These are phyloP conservation scores for Merluccius polli DNA, from an alignment of 2,797 vertebrate species.

Conservation along the genomic window DNA sequence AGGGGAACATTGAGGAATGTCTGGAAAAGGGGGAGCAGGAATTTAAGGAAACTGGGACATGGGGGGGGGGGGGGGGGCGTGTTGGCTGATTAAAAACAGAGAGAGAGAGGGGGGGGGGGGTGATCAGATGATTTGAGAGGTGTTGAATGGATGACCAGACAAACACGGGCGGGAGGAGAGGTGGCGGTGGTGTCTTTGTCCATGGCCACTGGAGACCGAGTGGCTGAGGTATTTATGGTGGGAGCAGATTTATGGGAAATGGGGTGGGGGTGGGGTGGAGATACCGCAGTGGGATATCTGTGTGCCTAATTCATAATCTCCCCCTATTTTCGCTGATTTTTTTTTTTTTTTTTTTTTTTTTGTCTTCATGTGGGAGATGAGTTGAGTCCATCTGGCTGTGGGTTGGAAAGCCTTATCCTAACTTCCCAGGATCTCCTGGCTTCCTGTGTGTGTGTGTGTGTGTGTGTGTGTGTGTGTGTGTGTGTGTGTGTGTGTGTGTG, in stretches of 20 bases:
- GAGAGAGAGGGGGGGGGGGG: slow-evolving; percentile 34
- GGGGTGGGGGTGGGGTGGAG: slow-evolving; percentile 9
- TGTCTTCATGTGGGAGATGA: slow-evolving; percentile 61
- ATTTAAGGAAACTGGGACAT: slow-evolving; percentile 55
- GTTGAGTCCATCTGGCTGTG: slow-evolving; percentile 64
- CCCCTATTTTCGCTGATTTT: too few relatives aligned
- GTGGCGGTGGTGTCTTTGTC: slow-evolving; percentile 43
- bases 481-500: slow-evolving; percentile 7
- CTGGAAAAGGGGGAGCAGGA: slow-evolving; percentile 53
- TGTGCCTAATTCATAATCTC: not conserved
- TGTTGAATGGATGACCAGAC: slow-evolving; percentile 48
- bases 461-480: slow-evolving; percentile 6
- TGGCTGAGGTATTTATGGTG: slow-evolving; percentile 52
- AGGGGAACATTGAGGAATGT: slow-evolving; percentile 67
- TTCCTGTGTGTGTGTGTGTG: slow-evolving; percentile 30
- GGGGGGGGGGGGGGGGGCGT: slow-evolving; percentile 18
- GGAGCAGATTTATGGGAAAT: slow-evolving; percentile 32
- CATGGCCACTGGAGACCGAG: slow-evolving; percentile 35
- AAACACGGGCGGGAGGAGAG: slow-evolving; percentile 20
- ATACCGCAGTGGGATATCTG: not conserved
- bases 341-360: slow-evolving; percentile 22
- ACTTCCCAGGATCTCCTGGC: slow-evolving; percentile 59
- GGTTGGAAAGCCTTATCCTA: slow-evolving; percentile 53
- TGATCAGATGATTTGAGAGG: slow-evolving; percentile 38
- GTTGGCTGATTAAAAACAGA: not conserved